Conservation (phyloP, 2,888 invertebrate genomes). For the Cryptus armator region DNA sequence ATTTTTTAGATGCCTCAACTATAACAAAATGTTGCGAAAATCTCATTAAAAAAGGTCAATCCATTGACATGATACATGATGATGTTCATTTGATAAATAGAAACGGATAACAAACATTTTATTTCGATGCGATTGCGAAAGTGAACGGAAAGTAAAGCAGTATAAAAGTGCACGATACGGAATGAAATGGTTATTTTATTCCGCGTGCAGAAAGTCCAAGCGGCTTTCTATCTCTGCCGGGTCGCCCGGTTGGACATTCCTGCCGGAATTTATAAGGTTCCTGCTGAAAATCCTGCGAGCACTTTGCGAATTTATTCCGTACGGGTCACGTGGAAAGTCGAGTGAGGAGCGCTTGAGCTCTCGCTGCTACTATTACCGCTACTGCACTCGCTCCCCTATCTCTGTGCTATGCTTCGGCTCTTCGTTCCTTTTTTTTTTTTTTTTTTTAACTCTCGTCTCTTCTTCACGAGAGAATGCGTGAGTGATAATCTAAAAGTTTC, state of each 20-base stretch:
- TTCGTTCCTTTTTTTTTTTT: slow-evolving; percentile 23
- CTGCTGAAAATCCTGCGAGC: slow-evolving; percentile 58
- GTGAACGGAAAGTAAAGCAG: neutral
- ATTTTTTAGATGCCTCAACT: neutral
- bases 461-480: slow-evolving; percentile 52
- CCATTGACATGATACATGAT: neutral
- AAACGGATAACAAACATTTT: slow-evolving; percentile 13
- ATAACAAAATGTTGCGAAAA: neutral
- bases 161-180: slow-evolving; percentile 25
- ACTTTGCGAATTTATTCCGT: slow-evolving; percentile 62
- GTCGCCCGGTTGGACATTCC: slow-evolving; percentile 55
- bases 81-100: neutral
- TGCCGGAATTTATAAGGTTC: slow-evolving; percentile 63
- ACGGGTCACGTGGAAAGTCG: slow-evolving; percentile 54
- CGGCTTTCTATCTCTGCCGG: slow-evolving; percentile 49
- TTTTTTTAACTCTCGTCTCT: slow-evolving; percentile 15
- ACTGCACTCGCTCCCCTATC: neutral
- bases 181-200: slow-evolving; percentile 59
- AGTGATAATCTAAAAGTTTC: slow-evolving; percentile 65
- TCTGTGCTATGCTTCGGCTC: slow-evolving; percentile 33
- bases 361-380: slow-evolving; percentile 22
- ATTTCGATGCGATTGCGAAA: slow-evolving; percentile 14
- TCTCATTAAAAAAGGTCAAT: neutral
- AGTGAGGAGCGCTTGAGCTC: slow-evolving; percentile 47
- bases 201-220: slow-evolving; percentile 31